phyloP scores from a whole-genome alignment of 1,140 invertebrate genomes.

The Anastrepha obliqua region DNA sequence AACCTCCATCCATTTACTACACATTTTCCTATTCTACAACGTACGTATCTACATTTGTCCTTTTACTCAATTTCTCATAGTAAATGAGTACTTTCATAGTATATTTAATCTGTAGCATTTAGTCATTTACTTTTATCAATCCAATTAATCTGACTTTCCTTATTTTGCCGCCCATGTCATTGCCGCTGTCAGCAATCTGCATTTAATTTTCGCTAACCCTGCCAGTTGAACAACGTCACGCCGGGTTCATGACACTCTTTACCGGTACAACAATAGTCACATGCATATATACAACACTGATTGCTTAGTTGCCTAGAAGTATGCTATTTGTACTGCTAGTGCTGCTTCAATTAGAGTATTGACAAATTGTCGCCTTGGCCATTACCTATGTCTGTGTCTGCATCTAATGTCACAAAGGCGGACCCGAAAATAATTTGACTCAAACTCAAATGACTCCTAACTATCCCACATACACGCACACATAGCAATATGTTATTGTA shows the following conservation, averaged over 20 bases:
- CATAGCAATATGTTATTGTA: background rate
- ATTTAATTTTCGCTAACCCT: constrained; percentile 8
- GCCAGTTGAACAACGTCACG: background rate
- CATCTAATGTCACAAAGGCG: constrained; percentile 50
- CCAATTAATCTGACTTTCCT: constrained; percentile 42
- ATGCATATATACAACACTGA: background rate
- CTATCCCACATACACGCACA: background rate
- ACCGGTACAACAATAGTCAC: background rate
- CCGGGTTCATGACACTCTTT: constrained; percentile 27
- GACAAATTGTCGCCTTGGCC: constrained; percentile 52
- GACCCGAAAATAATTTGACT: constrained; percentile 35
- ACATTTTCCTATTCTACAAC: too few relatives aligned
- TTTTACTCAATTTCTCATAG: too few relatives aligned
- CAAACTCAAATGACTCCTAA: background rate
- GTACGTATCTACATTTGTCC: too few relatives aligned
- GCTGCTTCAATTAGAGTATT: constrained; percentile 51
- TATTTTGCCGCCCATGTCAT: constrained; percentile 43
- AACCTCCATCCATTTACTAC: too few relatives aligned
- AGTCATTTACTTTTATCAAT: constrained; percentile 52
- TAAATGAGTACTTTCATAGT: background rate
- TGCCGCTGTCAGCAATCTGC: constrained; percentile 44
- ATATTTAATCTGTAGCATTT: constrained; percentile 46
- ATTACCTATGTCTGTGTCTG: constrained; percentile 35
- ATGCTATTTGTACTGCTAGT: background rate
- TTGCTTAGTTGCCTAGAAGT: constrained; percentile 32